Evolutionary conservation across 2,888 invertebrate genomes (phyloP), one percentile per base, ranked within the genome.

Genomic region (Odontomyia ornata): DNA sequence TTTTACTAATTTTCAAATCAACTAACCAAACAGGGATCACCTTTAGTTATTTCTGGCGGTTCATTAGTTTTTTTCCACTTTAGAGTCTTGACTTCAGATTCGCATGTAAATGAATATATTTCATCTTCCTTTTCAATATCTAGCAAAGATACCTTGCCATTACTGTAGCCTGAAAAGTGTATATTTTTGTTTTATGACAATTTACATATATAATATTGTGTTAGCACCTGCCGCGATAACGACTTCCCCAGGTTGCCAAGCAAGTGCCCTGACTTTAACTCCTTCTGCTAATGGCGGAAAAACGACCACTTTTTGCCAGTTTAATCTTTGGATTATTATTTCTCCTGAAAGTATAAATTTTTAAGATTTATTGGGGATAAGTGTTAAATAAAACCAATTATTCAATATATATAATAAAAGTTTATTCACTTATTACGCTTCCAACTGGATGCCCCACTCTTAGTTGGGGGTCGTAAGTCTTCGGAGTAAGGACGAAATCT

Each of bases 171-270:
- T 83, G 90, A 85, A 52, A n/a, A n/a, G n/a, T n/a, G n/a, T n/a
- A n/a, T n/a, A n/a, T n/a, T n/a, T n/a, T n/a, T n/a, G n/a, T n/a
- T n/a, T n/a, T n/a, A n/a, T n/a, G n/a, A n/a, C n/a, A n/a, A n/a
- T n/a, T n/a, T n/a, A n/a, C n/a, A n/a, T n/a, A n/a, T n/a, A n/a
- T n/a, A n/a, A n/a, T n/a, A n/a, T n/a, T n/a, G n/a, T n/a, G n/a
- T n/a, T n/a, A n/a, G n/a, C n/a, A 84, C 84, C 87, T 13, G 85
- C 85, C 0, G 91, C 91, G 71, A 92, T 84, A 82, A 97, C 92
- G 87, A 96, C 96, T 81, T 98, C 97, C 89, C 98, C 98, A 7
- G 97, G 96, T 85, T 97, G 90, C 98, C 98, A 98, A 72, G 95
- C 92, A 83, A 98, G 89, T 13, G 93, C 92, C 79, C 90, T 91